phyloP scores from a whole-genome alignment of 1,140 invertebrate genomes.

The Vollenhovia emeryi region DNA sequence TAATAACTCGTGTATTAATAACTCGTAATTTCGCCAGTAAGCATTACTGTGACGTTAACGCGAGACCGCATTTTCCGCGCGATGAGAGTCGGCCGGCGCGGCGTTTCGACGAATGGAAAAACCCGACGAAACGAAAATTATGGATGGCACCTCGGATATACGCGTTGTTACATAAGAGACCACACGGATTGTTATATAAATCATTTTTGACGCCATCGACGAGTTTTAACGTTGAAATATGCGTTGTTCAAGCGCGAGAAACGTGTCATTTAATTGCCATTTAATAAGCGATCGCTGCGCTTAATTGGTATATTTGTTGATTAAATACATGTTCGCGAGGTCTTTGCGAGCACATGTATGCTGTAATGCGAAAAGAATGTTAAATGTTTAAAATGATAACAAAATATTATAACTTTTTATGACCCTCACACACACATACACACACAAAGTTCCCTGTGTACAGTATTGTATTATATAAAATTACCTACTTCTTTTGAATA shows the following conservation, averaged over 20 bases:
- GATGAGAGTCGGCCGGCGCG: background rate
- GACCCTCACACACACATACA: too few species aligned
- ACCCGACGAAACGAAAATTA: constrained; percentile 26
- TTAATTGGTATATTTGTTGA: background rate
- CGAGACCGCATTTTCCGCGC: background rate
- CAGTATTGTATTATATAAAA: background rate
- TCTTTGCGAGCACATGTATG: background rate
- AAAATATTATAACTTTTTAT: background rate
- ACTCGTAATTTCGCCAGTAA: background rate
- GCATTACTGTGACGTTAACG: background rate
- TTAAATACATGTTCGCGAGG: background rate
- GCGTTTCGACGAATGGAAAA: constrained; percentile 19
- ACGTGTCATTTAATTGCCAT: background rate
- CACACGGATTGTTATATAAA: constrained; percentile 25
- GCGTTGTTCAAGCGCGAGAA: background rate
- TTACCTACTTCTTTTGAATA: background rate
- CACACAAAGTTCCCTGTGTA: background rate
- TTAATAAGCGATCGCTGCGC: background rate
- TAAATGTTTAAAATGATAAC: background rate
- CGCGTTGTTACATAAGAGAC: constrained; percentile 30
- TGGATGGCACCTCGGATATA: background rate
- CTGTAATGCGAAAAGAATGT: background rate
- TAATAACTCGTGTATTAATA: constrained; percentile 13
- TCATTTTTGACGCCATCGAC: constrained; percentile 5
- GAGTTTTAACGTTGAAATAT: constrained; percentile 2